Conservation (phyloP, 35 echinoderm and acorn worm genomes). For the Strongylocentrotus purpuratus region DNA sequence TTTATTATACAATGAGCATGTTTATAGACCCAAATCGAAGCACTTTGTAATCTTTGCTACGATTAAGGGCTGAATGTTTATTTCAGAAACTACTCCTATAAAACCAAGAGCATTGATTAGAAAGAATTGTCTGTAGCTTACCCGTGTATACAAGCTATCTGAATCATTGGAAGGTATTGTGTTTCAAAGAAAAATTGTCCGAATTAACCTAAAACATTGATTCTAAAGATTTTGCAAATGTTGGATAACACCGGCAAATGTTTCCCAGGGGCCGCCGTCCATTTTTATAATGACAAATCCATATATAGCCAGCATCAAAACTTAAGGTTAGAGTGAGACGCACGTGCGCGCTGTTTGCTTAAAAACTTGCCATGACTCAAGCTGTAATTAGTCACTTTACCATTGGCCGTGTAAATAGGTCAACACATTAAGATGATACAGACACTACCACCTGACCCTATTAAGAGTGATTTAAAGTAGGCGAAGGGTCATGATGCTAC, state of each 20-base stretch:
- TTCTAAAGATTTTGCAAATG: no score
- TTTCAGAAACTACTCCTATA: no score
- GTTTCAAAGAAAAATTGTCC: no score
- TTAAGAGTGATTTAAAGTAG: conserved; percentile 17
- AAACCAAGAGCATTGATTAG: no score
- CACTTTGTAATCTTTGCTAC: no score
- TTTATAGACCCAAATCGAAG: no score
- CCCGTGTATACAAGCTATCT: no score
- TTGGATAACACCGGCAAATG: neutral
- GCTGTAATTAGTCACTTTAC: neutral
- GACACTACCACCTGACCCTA: conserved; percentile 14
- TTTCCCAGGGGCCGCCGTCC: neutral
- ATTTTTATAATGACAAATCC: neutral
- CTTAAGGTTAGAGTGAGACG: neutral
- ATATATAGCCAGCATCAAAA: neutral
- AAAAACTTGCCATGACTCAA: neutral
- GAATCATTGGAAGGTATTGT: no score
- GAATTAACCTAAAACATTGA: no score
- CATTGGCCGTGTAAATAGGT: conserved; percentile 10
- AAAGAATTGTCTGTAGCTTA: no score
- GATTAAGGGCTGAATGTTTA: no score
- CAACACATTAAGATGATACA: neutral
- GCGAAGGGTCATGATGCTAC: neutral
- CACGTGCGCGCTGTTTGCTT: neutral
- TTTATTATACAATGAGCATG: no score